Conservation (phyloP, 2,888 invertebrate genomes). For the Calameuta idolon region DNA sequence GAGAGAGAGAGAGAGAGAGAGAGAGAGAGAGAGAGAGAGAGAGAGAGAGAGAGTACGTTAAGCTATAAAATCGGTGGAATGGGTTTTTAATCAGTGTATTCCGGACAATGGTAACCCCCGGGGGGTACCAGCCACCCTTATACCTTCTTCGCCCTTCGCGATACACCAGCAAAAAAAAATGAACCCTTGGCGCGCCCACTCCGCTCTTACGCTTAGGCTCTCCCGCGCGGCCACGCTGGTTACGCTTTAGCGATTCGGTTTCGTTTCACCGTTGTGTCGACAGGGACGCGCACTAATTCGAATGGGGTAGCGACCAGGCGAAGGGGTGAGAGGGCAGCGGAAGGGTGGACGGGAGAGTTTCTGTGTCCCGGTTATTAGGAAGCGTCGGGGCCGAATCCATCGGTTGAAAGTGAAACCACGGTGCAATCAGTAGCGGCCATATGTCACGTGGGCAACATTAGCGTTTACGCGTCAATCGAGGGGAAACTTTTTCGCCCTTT, state of each 20-base stretch:
- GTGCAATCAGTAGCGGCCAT: slow-evolving; percentile 55
- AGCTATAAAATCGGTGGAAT: slow-evolving; percentile 52
- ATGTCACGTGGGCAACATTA: slow-evolving; percentile 53
- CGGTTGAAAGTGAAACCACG: slow-evolving; percentile 53
- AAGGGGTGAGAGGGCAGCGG: slow-evolving; percentile 13
- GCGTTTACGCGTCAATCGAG: slow-evolving; percentile 49
- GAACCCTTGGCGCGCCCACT: not conserved
- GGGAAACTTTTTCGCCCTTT: slow-evolving; percentile 40
- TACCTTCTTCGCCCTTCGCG: slow-evolving; percentile 50
- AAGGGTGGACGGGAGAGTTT: slow-evolving; percentile 22
- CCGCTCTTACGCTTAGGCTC: not conserved
- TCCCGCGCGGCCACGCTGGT: slow-evolving; percentile 20
- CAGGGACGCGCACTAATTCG: slow-evolving; percentile 39
- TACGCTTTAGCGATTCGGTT: slow-evolving; percentile 33
- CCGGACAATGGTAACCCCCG: slow-evolving; percentile 61
- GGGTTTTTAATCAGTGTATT: slow-evolving; percentile 65
- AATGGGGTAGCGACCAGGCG: slow-evolving; percentile 29
- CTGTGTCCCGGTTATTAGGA: slow-evolving; percentile 4
- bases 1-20: too few species aligned
- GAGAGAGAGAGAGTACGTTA: slow-evolving; percentile 22
- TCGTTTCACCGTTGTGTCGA: slow-evolving; percentile 40
- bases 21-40: too few species aligned
- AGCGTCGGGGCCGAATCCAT: not conserved
- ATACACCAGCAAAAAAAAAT: not conserved
- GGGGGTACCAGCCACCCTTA: slow-evolving; percentile 54